A percentile compares a stretch with the other conserved stretches of the same genome.
Conservation (phyloP, 2,113 vertebrate species). For the Phoxinus phoxinus region DNA sequence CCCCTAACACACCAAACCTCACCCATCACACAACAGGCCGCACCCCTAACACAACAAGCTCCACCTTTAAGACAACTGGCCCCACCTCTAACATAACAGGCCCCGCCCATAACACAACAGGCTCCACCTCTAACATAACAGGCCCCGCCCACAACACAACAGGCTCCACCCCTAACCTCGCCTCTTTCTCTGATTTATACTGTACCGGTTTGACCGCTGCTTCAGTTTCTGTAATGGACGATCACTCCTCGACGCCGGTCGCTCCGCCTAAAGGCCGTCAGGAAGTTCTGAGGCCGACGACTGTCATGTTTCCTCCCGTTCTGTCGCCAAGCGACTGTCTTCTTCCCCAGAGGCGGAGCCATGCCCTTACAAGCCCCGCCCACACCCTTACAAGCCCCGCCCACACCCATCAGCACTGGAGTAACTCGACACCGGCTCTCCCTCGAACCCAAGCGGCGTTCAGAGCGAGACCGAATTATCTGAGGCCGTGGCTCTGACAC, state of each 20-base stretch:
- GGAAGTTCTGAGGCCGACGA: constrained; percentile 70
- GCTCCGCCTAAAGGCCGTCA: constrained; percentile 34
- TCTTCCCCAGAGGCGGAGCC: not conserved
- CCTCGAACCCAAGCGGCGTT: not conserved
- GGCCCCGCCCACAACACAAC: too few species aligned
- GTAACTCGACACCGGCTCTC: not conserved
- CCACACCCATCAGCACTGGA: constrained; percentile 53
- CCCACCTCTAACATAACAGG: too few species aligned
- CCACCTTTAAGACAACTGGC: too few species aligned
- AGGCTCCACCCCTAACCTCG: not conserved
- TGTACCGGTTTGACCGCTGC: not conserved
- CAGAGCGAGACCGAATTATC: constrained; percentile 46
- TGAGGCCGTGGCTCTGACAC: constrained; percentile 67
- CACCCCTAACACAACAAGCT: too few species aligned
- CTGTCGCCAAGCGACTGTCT: constrained; percentile 57
- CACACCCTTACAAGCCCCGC: constrained; percentile 23
- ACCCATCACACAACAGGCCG: too few species aligned
- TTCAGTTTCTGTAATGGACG: not conserved
- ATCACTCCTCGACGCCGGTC: not conserved
- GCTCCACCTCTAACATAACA: too few species aligned
- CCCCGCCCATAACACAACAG: too few species aligned
- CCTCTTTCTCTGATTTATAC: constrained; percentile 23
- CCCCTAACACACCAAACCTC: too few species aligned
- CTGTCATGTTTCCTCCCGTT: constrained; percentile 75
- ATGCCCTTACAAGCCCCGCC: constrained; percentile 17